Percentiles rank a stretch among this genome's conserved stretches.
These are phyloP conservation scores for Coregonus sp. DNA, from an alignment of 2,797 vertebrate genomes.

Conservation along the genomic window DNA sequence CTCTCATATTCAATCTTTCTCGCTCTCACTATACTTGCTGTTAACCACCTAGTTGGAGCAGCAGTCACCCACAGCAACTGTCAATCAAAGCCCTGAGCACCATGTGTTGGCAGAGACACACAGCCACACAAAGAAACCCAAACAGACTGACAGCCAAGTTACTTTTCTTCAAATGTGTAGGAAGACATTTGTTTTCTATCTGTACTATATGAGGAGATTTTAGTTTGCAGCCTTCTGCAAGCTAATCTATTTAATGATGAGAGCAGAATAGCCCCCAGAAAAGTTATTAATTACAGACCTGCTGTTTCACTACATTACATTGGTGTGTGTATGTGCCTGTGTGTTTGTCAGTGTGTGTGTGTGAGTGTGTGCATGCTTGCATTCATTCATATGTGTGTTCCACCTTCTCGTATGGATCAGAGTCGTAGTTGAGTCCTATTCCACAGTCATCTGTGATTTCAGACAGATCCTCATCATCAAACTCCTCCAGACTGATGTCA, in stretches of 20 bases:
- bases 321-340: not conserved
- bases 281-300: not conserved
- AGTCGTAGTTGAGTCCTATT: slow-evolving; percentile 96
- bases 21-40: not conserved
- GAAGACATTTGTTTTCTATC: not conserved
- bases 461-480: slow-evolving; percentile 96
- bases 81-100: not conserved
- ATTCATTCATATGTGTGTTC: slow-evolving; percentile 15
- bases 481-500: slow-evolving; percentile 98
- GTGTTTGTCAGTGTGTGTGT: not conserved
- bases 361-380: not conserved
- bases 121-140: not conserved
- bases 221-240: not conserved
- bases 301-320: not conserved
- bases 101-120: not conserved
- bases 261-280: not conserved
- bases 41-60: not conserved
- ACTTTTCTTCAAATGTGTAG: not conserved
- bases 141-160: not conserved
- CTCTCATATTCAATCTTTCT: not conserved
- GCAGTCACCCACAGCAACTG: slow-evolving; percentile 5
- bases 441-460: slow-evolving; percentile 98
- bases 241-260: not conserved
- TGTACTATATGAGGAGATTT: not conserved
- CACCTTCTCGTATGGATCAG: slow-evolving; percentile 97